Evolutionary conservation across 2,113 vertebrate species (phyloP).

Genomic region (Strix aluco): DNA sequence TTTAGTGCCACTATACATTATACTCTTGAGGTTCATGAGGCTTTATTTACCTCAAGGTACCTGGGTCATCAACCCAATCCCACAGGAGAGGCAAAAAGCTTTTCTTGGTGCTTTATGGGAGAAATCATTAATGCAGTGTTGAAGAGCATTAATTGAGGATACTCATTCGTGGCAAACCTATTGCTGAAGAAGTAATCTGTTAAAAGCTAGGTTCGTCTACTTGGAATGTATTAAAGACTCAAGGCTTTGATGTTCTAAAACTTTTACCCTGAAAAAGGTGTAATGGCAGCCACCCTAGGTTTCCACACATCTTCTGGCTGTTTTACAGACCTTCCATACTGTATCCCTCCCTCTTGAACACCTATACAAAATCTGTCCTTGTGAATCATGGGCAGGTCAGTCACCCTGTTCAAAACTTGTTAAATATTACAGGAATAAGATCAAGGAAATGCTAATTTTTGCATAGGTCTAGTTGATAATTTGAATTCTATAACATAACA

Average conservation of each 20-base stretch:
- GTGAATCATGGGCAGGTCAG: background rate
- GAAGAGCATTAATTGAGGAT: background rate
- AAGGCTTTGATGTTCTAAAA: background rate
- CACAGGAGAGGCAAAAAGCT: background rate
- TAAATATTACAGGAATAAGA: background rate
- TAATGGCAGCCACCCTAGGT: background rate
- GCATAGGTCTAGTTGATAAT: background rate
- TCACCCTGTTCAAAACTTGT: conserved; percentile 36
- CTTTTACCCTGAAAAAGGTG: background rate
- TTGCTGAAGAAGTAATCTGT: background rate
- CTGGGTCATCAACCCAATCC: background rate
- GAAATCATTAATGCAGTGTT: background rate
- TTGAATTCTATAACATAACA: background rate
- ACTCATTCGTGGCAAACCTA: background rate
- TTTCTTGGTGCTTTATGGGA: background rate
- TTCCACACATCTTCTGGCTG: background rate
- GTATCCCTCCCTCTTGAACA: background rate
- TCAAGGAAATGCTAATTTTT: background rate
- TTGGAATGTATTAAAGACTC: background rate
- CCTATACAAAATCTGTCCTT: background rate
- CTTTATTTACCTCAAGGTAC: background rate
- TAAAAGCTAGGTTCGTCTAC: background rate
- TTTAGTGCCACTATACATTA: background rate
- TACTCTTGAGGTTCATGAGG: background rate
- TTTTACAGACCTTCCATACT: background rate